A percentile compares a stretch with the other conserved stretches of the same genome.
These are phyloP conservation scores for Plebejus anna DNA, from an alignment of 2,888 invertebrate species.

Conservation along the genomic window DNA sequence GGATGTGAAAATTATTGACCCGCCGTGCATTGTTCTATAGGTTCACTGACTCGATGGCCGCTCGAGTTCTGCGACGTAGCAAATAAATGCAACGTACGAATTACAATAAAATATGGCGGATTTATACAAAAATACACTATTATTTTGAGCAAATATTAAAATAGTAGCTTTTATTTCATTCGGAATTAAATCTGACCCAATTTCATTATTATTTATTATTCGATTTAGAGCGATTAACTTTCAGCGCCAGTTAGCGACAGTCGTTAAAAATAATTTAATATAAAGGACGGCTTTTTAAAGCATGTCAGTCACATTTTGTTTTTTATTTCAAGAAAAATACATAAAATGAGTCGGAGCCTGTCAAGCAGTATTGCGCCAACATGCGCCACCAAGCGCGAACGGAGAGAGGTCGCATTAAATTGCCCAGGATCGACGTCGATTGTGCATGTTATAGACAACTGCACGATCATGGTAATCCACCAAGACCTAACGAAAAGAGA, in stretches of 20 bases:
- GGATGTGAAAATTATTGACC: conserved; percentile 64
- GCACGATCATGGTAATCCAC: no score
- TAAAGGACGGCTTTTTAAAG: not conserved
- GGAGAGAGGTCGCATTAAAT: no score
- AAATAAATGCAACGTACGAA: conserved; percentile 47
- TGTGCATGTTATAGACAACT: no score
- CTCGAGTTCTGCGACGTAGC: conserved; percentile 57
- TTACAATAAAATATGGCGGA: not conserved
- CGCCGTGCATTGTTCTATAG: conserved; percentile 60
- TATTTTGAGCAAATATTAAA: not conserved
- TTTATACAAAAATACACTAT: not conserved
- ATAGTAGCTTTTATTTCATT: not conserved
- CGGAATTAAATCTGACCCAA: not conserved
- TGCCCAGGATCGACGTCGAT: no score
- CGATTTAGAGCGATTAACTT: not conserved
- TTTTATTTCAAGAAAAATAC: no score
- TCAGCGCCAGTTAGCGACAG: not conserved
- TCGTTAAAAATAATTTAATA: not conserved
- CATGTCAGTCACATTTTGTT: no score
- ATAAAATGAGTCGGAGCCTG: no score
- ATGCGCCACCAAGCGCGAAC: no score
- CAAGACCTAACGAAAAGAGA: no score
- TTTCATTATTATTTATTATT: not conserved
- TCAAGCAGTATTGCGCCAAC: no score
- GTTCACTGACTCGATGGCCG: conserved; percentile 65